Base-by-base conservation (phyloP, 1,140 invertebrate species). In the Diachasmimorpha longicaudata region DNA sequence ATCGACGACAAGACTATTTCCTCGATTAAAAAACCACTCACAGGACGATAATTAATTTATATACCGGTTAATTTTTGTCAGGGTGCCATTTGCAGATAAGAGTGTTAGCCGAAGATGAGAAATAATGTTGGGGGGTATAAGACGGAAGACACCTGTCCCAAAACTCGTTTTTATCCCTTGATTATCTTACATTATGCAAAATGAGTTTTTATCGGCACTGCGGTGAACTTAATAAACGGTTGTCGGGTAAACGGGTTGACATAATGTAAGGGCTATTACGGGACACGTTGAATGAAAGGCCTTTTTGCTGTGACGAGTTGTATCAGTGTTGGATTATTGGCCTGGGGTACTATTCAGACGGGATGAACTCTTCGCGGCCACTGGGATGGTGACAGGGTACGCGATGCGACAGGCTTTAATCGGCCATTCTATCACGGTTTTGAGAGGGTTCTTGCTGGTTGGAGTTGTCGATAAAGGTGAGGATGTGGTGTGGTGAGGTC, bases 181-280 rank as follows among this genome's bases (percentile, higher is more conserved):
- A 87, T 88, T 88, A 87, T 85, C 82, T 87, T 83, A 81, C 83
- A 89, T 88, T 87, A 89, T 89, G 87, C 85, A 89, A 88, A 89
- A 83, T 83, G 83, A 70, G 71, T 84, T 86, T 87, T 87, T 86
- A 84, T 86, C 84, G 80, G 70, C 21, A 14, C 46, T 72, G 37
- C 68, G 71, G 78, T 83, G 81, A 39, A 68, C 11, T 76, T 89
- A 89, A 89, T 89, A 86, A 87, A 87, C 82, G 86, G 86, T 85
- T 89, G 86, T 86, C 85, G 79, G 79, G 76, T 68, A 74, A 81
- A 82, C 83, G 84, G 84, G 87, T 89, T 89, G 87, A 89, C 87
- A 89, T 88, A 88, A 89, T 88, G 81, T 85, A 81, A 79, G 81
- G 81, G 81, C 82, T 84, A 86, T 89, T 87, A 88, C 81, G 58